Evolutionary conservation across 2,113 vertebrate species (phyloP).

Genomic region (Alaudala cheleensis): DNA sequence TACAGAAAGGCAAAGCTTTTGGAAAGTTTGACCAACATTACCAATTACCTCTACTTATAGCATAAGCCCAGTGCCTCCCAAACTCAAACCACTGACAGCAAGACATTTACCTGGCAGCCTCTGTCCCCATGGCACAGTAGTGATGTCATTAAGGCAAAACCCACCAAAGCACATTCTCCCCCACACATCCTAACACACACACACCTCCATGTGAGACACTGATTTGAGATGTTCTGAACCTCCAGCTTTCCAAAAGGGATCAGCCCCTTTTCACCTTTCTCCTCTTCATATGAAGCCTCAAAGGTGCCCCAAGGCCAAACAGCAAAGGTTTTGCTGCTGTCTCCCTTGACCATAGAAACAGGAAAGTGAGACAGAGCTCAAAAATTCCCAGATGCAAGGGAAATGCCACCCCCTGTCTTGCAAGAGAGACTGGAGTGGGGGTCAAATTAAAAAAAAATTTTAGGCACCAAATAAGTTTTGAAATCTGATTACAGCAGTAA

Average conservation of each 20-base stretch:
- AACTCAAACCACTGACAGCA: rapidly evolving
- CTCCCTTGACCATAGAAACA: background rate
- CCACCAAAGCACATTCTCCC: background rate
- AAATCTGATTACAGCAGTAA: background rate
- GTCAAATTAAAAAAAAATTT: background rate
- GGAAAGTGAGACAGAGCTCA: background rate
- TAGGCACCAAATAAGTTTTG: background rate
- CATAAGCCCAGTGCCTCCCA: background rate
- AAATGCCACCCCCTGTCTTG: background rate
- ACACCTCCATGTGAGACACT: background rate
- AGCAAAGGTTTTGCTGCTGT: background rate
- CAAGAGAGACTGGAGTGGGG: background rate
- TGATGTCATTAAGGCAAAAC: background rate
- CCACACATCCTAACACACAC: background rate
- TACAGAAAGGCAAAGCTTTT: background rate
- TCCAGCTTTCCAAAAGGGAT: background rate
- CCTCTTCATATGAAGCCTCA: background rate
- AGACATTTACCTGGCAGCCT: background rate
- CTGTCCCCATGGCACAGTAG: background rate
- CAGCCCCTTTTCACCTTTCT: background rate
- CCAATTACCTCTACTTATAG: background rate
- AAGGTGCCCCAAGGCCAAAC: background rate
- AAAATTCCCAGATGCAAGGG: background rate
- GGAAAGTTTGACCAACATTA: background rate
- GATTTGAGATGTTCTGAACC: background rate